These are phyloP conservation scores for Lordiphosa fenestrarum DNA, from an alignment of 2,888 invertebrate species.

Conservation along the genomic window DNA sequence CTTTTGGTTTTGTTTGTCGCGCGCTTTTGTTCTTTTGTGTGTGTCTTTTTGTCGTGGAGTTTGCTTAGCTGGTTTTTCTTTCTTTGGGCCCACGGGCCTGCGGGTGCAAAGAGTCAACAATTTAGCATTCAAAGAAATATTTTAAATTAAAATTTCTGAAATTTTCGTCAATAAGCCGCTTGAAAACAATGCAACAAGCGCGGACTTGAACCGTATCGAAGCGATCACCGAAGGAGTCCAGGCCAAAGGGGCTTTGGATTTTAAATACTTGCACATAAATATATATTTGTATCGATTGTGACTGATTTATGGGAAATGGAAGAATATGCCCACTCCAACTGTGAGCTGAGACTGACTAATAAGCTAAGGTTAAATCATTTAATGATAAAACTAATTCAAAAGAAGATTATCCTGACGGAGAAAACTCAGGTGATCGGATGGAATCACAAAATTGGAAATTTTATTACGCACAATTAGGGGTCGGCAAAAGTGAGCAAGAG, in stretches of 20 bases:
- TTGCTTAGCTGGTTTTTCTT: slow-evolving; percentile 62
- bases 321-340: no score
- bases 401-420: no score
- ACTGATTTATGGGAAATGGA: no score
- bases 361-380: no score
- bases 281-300: no score
- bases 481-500: no score
- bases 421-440: no score
- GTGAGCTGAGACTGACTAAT: no score
- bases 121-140: slow-evolving; percentile 78
- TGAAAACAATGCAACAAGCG: slow-evolving; percentile 55
- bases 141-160: slow-evolving; percentile 81
- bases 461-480: no score
- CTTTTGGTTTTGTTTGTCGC: slow-evolving; percentile 67
- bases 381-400: neutral
- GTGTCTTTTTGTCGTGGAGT: slow-evolving; percentile 61
- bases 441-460: no score
- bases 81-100: slow-evolving; percentile 39
- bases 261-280: slow-evolving; percentile 65
- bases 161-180: slow-evolving; percentile 73
- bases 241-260: slow-evolving; percentile 22
- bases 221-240: slow-evolving; percentile 6
- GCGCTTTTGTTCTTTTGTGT: slow-evolving; percentile 66
- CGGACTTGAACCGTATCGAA: slow-evolving; percentile 15
- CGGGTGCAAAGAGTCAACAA: slow-evolving; percentile 69